Conservation (phyloP, 2,797 vertebrate genomes). For the Enteromius paludinosus region DNA sequence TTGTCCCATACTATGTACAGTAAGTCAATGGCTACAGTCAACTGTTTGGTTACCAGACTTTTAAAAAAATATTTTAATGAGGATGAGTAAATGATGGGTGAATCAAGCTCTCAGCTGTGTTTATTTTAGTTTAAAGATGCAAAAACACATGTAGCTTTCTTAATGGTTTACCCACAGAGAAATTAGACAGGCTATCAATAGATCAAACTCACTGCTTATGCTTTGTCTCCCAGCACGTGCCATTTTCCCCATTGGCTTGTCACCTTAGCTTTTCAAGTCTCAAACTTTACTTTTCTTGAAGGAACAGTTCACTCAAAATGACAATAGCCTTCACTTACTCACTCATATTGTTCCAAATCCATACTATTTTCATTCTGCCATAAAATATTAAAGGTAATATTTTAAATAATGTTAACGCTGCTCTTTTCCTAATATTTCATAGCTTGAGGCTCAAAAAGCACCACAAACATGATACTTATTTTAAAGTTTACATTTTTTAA, state of each 20-base stretch:
- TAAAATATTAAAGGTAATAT: background rate
- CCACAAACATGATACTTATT: background rate
- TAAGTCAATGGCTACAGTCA: background rate
- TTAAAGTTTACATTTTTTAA: background rate
- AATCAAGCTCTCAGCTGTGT: background rate
- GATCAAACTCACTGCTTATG: conserved; percentile 7
- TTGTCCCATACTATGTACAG: background rate
- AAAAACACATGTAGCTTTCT: background rate
- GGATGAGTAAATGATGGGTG: background rate
- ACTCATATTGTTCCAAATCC: background rate
- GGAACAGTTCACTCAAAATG: background rate
- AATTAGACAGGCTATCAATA: background rate
- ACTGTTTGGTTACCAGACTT: background rate
- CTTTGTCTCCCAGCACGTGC: background rate
- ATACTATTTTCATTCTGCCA: background rate
- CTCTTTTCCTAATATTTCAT: background rate
- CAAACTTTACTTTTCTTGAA: background rate
- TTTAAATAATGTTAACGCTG: background rate
- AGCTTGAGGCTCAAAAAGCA: background rate
- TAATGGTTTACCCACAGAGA: background rate
- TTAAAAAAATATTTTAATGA: background rate
- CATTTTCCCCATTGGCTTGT: background rate
- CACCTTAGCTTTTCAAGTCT: background rate
- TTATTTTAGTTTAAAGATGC: background rate
- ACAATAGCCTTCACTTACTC: background rate